Percentiles rank a stretch among this genome's conserved stretches.
phyloP scores from a whole-genome alignment of 2,888 invertebrate species.

The Tridacna crocea region DNA sequence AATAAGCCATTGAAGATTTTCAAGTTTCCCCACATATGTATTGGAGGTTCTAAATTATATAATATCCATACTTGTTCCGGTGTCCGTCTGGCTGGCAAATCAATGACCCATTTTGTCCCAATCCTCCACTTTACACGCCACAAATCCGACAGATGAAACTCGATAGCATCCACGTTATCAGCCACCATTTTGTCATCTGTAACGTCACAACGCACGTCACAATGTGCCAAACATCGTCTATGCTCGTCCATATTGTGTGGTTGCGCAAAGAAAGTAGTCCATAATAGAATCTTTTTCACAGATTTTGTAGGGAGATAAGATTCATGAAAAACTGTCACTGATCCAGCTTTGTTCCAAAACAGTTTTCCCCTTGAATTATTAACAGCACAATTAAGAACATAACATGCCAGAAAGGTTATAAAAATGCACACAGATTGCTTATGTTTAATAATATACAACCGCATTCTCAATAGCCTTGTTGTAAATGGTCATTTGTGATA shows the following conservation, averaged over 20 bases:
- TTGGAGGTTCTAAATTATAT: constrained; percentile 71
- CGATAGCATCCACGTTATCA: constrained; percentile 66
- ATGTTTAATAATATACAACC: neutral
- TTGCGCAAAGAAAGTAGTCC: constrained; percentile 38
- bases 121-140: constrained; percentile 55
- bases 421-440: neutral
- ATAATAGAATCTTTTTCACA: constrained; percentile 48
- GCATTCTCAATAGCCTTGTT: too few relatives aligned
- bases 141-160: constrained; percentile 69
- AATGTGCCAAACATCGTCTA: constrained; percentile 33
- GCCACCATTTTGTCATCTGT: constrained; percentile 64
- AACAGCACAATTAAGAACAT: neutral
- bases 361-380: neutral
- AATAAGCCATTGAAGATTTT: constrained; percentile 63
- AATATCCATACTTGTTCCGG: constrained; percentile 75
- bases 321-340: constrained; percentile 24
- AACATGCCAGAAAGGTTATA: neutral
- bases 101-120: constrained; percentile 45
- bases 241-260: constrained; percentile 9
- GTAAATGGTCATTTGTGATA: too few relatives aligned
- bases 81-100: constrained; percentile 60
- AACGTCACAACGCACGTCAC: constrained; percentile 43
- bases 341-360: neutral
- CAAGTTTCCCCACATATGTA: constrained; percentile 63
- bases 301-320: constrained; percentile 31